These are phyloP conservation scores for Cephus runcator DNA, from an alignment of 2,888 invertebrate species.

Conservation along the genomic window DNA sequence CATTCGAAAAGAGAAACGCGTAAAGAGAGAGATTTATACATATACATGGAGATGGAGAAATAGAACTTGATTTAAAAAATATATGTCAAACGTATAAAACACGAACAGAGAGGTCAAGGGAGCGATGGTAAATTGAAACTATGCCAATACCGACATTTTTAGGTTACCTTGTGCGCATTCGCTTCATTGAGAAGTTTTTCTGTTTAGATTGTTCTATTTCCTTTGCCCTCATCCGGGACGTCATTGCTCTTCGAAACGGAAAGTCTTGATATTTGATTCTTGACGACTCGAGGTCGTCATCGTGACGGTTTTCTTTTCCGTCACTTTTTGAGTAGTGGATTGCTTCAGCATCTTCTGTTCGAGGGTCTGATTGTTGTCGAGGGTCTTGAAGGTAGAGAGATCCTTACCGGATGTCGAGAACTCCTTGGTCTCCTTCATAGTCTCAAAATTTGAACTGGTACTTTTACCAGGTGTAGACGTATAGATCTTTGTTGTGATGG, in stretches of 20 bases:
- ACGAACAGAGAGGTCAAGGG: background rate
- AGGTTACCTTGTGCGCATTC: background rate
- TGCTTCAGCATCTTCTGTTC: slow-evolving; percentile 76
- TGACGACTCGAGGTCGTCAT: slow-evolving; percentile 73
- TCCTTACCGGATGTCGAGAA: slow-evolving; percentile 68
- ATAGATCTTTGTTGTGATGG: slow-evolving; percentile 71
- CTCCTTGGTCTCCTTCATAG: slow-evolving; percentile 68
- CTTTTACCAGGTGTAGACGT: slow-evolving; percentile 70
- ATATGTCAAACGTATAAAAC: background rate
- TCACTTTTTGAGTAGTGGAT: slow-evolving; percentile 75
- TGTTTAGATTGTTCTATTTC: background rate
- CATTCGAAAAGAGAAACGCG: background rate
- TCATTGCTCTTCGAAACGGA: slow-evolving; percentile 51
- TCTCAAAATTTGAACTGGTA: slow-evolving; percentile 67
- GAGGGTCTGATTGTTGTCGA: slow-evolving; percentile 68
- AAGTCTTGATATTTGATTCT: slow-evolving; percentile 69
- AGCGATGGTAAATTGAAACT: background rate
- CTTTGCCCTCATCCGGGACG: background rate
- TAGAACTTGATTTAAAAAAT: background rate
- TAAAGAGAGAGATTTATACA: background rate
- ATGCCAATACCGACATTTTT: background rate
- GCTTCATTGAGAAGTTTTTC: background rate
- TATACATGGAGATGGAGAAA: background rate
- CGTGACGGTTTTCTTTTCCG: slow-evolving; percentile 76
- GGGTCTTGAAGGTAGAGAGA: slow-evolving; percentile 52